Percentiles rank a stretch among this genome's conserved stretches.
phyloP scores from a whole-genome alignment of 2,888 invertebrate genomes.

The Cheilosia scutellata region DNA sequence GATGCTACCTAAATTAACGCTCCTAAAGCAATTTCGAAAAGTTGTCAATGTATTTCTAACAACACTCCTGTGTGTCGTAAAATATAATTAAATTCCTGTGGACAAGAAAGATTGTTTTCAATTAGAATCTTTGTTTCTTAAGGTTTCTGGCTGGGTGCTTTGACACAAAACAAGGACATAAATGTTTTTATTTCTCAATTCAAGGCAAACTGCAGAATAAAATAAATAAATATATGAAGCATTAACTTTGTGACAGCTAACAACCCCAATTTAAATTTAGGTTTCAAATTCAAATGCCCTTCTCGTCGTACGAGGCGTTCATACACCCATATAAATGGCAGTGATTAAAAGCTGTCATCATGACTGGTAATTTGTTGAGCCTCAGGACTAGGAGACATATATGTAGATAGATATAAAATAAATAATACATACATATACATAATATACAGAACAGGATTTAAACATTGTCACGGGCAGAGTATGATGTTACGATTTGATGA shows the following conservation, averaged over 20 bases:
- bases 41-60: conserved; percentile 57
- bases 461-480: conserved; percentile 6
- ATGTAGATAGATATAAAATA: background rate
- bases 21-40: conserved; percentile 50
- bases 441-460: background rate
- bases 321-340: conserved; percentile 46
- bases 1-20: conserved; percentile 37
- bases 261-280: conserved; percentile 65
- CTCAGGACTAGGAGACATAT: conserved; percentile 3
- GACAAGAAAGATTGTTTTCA: conserved; percentile 63
- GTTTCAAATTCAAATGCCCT: conserved; percentile 35
- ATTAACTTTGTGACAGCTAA: conserved; percentile 59
- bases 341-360: conserved; percentile 68
- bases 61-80: conserved; percentile 50
- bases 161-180: conserved; percentile 26
- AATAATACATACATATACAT: too few relatives aligned
- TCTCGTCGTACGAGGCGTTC: conserved; percentile 30
- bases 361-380: conserved; percentile 49
- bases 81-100: conserved; percentile 63
- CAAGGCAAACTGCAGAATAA: conserved; percentile 46
- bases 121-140: conserved; percentile 54
- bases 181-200: conserved; percentile 53
- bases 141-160: conserved; percentile 16
- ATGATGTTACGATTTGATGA: conserved; percentile 27
- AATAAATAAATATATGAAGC: conserved; percentile 64